phyloP scores from a whole-genome alignment of 2,797 vertebrate genomes.

The Gouania willdenowi region DNA sequence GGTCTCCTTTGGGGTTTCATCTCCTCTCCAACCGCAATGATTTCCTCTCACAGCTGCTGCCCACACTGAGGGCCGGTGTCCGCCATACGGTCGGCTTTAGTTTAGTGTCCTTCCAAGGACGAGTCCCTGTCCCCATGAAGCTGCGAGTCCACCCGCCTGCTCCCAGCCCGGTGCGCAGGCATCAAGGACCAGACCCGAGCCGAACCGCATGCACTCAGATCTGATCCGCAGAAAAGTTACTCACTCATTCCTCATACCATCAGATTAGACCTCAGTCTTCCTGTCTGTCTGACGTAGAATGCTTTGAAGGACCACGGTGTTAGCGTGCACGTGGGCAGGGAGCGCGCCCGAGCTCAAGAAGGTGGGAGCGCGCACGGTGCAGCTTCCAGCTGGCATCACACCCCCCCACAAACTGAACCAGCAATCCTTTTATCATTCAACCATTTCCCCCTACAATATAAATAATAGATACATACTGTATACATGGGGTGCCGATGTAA shows the following conservation, averaged over 20 bases:
- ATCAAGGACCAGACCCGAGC: no score
- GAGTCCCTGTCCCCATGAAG: conserved; percentile 22
- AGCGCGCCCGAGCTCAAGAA: conserved; percentile 43
- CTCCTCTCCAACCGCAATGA: conserved; percentile 21
- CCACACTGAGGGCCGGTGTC: conserved; percentile 23
- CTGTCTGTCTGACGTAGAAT: conserved; percentile 41
- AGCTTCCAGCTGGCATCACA: no score
- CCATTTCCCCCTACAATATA: no score
- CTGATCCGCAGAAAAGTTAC: conserved; percentile 16
- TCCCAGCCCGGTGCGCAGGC: no score
- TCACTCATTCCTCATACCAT: conserved; percentile 26
- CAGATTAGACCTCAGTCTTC: conserved; percentile 41
- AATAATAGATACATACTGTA: no score
- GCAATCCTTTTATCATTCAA: no score
- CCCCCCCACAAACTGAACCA: no score
- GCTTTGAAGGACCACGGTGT: conserved; percentile 45
- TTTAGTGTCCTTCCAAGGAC: conserved; percentile 24
- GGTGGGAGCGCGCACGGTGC: conserved; percentile 53
- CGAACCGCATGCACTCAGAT: no score
- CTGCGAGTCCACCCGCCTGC: conserved; percentile 22
- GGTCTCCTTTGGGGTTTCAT: conserved; percentile 57
- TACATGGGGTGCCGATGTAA: no score
- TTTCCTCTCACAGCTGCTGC: conserved; percentile 43
- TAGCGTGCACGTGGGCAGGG: conserved; percentile 47
- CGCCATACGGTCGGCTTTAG: conserved; percentile 56